Base-by-base conservation (phyloP, 2,113 vertebrate species). In the Podarcis muralis region DNA sequence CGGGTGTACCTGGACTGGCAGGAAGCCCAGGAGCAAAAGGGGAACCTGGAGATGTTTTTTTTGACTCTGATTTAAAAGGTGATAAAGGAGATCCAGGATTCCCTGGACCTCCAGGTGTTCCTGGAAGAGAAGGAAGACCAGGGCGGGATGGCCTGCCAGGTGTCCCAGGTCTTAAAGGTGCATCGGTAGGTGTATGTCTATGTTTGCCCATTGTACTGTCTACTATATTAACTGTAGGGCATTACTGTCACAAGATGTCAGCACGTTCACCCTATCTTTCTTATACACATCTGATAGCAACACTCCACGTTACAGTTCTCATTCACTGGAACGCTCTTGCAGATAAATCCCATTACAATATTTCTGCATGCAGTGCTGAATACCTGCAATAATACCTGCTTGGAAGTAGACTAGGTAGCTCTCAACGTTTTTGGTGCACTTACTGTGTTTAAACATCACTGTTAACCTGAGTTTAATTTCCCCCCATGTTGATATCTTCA, bases 1-100 rank as follows among this genome's bases (percentile, higher is more conserved):
- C 94, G 1, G 99, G 99, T 12, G 1, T 3, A 30, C 96, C 96
- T n/a, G 99, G 99, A 62, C 94, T 98, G 83, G 97, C 94, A 3
- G 99, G 99, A 80, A 91, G 84, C 22, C 98, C 98, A 4, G 99
- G 99, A 80, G 92, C 98, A 89, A 97, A 98, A 87, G 99, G 99
- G 85, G 98, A 98, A 74, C 98, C 98, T 30, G 99, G 99, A 2
- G 98, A 99, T 87, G 95, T 99, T 91, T 96, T 92, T 79, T 92
- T 98, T 0, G 97, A 98, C 77, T 62, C 97, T 1, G 95, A 97
- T 77, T 95, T 98, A 87, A 99, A 99, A 95, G 99, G 99, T 1
- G 98, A 98, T 40, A 98, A 98, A 91, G 99, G 99, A 92, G 92
- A 95, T 32, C 95, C 97, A 48, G 99, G 99, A 83, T 74, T 53